These are phyloP conservation scores for Uria lomvia DNA, from an alignment of 2,113 vertebrate species.

Conservation along the genomic window DNA sequence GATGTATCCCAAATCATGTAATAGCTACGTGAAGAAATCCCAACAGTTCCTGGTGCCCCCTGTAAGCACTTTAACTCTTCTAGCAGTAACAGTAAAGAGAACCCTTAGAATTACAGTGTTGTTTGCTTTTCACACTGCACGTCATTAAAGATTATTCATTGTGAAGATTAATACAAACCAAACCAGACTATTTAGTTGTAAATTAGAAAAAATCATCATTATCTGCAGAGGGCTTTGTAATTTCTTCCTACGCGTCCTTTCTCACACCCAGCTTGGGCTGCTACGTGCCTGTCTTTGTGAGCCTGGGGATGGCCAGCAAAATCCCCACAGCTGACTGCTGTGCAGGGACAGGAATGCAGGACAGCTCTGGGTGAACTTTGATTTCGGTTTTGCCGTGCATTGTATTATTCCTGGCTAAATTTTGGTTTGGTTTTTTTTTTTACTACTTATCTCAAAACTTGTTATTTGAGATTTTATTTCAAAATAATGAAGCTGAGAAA, in stretches of 20 bases:
- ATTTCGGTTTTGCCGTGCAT: neutral
- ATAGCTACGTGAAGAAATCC: neutral
- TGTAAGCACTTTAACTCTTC: neutral
- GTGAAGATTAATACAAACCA: neutral
- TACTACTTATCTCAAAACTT: neutral
- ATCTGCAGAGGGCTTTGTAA: neutral
- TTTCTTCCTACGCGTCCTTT: neutral
- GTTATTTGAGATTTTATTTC: neutral
- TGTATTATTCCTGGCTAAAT: neutral
- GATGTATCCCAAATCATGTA: neutral
- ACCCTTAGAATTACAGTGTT: neutral
- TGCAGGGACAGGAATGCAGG: accelerated
- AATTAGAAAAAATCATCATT: neutral
- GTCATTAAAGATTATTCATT: neutral
- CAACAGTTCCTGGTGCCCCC: neutral
- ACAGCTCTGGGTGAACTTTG: neutral
- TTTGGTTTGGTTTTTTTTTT: neutral
- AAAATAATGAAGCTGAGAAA: neutral
- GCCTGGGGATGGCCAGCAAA: neutral
- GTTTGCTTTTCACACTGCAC: neutral
- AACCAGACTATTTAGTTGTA: neutral
- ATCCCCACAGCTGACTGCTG: neutral
- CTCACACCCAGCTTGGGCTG: neutral
- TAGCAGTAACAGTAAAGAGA: neutral
- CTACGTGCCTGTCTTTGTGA: neutral